phyloP scores from a whole-genome alignment of 2,797 vertebrate species.

The Bradypus variegatus region DNA sequence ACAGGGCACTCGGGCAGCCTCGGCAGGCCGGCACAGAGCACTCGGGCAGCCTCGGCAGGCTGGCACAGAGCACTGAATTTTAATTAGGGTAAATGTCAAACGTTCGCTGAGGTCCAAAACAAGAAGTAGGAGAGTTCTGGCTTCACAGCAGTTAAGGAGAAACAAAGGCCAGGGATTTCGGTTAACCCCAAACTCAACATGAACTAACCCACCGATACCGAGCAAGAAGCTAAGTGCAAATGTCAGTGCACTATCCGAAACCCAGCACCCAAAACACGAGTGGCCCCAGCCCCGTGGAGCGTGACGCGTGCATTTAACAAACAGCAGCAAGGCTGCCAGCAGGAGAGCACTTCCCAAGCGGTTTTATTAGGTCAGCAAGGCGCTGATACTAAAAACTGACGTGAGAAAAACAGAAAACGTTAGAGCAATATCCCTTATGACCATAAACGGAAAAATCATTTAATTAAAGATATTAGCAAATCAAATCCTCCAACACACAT shows the following conservation, averaged over 20 bases:
- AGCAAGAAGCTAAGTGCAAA: neutral
- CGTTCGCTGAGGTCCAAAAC: neutral
- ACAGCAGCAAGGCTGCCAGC: neutral
- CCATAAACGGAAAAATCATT: neutral
- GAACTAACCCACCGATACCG: neutral
- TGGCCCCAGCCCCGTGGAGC: neutral
- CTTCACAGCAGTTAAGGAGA: neutral
- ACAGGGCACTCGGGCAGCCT: no score
- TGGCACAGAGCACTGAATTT: neutral
- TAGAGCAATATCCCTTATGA: neutral
- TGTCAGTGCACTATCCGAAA: neutral
- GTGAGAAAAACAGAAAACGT: neutral
- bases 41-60: neutral
- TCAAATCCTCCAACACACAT: neutral
- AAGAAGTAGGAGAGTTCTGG: neutral
- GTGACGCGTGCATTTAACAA: neutral
- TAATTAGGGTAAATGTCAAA: neutral
- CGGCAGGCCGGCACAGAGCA: neutral
- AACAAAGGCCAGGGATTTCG: neutral
- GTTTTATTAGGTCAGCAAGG: neutral
- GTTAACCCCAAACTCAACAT: neutral
- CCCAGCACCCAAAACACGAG: neutral
- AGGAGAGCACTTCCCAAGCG: neutral
- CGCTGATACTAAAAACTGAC: neutral
- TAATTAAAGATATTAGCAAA: neutral